Evolutionary conservation across 2,113 vertebrate genomes (phyloP).

Genomic region (Mustela lutreola): DNA sequence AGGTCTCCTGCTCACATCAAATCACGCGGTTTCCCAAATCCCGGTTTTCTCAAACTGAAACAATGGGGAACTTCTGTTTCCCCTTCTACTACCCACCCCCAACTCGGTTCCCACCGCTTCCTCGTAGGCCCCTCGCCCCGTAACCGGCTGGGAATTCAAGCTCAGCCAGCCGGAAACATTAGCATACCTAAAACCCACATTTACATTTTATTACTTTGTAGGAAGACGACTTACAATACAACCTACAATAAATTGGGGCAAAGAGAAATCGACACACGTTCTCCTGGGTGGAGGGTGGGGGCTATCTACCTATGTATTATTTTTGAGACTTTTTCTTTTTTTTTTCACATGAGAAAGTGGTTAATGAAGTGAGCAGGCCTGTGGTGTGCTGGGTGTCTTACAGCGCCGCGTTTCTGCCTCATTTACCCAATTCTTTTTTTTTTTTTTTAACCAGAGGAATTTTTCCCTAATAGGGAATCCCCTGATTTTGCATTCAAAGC

Average conservation of each 20-base stretch:
- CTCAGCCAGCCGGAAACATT: slow-evolving; percentile 63
- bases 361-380: slow-evolving; percentile 31
- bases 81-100: slow-evolving; percentile 11
- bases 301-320: not conserved
- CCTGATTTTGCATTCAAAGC: slow-evolving; percentile 67
- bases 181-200: slow-evolving; percentile 73
- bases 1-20: not conserved
- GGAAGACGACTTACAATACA: slow-evolving; percentile 61
- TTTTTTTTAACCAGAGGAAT: slow-evolving; percentile 66
- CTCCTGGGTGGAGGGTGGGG: not conserved
- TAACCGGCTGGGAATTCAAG: slow-evolving; percentile 43
- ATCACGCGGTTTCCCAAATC: not conserved
- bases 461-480: slow-evolving; percentile 70
- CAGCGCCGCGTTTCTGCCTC: slow-evolving; percentile 57
- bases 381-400: not conserved
- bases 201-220: slow-evolving; percentile 75
- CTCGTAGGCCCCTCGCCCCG: not conserved
- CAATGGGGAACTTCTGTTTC: slow-evolving; percentile 39
- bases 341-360: slow-evolving; percentile 43
- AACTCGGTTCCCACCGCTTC: slow-evolving; percentile 53
- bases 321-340: slow-evolving; percentile 18
- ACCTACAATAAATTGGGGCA: slow-evolving; percentile 54
- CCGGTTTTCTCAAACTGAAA: slow-evolving; percentile 49
- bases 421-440: slow-evolving; percentile 67
- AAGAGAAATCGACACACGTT: slow-evolving; percentile 4